Conservation (phyloP, 2,113 vertebrate genomes). For the Phylloscopus whistleri region DNA sequence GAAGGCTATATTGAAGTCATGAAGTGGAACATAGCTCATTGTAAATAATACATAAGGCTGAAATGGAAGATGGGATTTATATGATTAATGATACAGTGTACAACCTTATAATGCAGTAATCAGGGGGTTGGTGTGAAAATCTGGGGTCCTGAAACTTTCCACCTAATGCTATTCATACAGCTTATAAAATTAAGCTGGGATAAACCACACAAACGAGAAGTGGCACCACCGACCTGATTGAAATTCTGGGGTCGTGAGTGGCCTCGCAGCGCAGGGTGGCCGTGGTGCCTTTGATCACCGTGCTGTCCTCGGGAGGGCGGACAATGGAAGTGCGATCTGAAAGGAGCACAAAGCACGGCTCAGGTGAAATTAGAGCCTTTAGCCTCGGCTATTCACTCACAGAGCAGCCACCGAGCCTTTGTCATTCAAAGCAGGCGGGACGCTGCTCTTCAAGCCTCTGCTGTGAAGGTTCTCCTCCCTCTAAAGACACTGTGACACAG, state of each 20-base stretch:
- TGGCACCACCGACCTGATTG: constrained; percentile 76
- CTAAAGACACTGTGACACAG: background rate
- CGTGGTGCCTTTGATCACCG: constrained; percentile 94
- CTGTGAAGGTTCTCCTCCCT: background rate
- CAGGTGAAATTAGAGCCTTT: background rate
- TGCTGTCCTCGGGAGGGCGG: constrained; percentile 82
- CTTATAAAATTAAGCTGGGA: constrained; percentile 1
- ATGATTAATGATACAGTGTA: constrained; percentile 56
- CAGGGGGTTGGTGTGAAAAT: constrained; percentile 16
- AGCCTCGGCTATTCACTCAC: background rate
- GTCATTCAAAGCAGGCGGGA: background rate
- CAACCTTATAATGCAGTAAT: constrained; percentile 14
- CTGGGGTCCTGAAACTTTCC: constrained; percentile 14
- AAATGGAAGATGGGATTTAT: constrained; percentile 50
- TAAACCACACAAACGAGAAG: background rate
- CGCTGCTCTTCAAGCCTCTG: background rate
- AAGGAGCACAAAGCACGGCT: constrained; percentile 44
- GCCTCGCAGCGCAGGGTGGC: constrained; percentile 84
- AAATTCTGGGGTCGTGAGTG: constrained; percentile 85
- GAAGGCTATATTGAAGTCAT: constrained; percentile 63
- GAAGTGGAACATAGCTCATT: constrained; percentile 68
- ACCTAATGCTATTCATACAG: background rate
- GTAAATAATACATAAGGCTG: constrained; percentile 73
- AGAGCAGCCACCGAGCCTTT: background rate
- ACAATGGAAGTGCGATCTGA: constrained; percentile 88